Base-by-base conservation (phyloP, 2,113 vertebrate genomes). In the Pelecanoides urinatrix region DNA sequence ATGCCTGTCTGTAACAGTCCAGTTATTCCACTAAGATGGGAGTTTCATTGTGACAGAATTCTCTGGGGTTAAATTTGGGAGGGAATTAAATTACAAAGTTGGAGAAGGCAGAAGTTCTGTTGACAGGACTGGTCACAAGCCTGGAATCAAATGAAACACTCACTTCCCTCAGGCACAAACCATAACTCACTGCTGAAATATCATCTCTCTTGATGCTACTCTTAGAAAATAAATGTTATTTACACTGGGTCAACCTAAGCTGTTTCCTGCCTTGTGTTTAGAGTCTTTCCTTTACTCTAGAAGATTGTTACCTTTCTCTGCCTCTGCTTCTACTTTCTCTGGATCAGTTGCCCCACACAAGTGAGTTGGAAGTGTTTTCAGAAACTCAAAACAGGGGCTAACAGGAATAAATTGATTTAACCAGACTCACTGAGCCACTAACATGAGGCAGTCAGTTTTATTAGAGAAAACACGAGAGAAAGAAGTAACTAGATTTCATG, bases 81-180 rank as follows among this genome's bases (percentile, higher is more conserved):
- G 58, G 40, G 74, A 87, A 73, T 56, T 78, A 88, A 86, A 79
- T 93, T 79, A 86, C 25, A 19, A 79, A 88, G 70, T 50, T n/a
- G 45, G 34, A 79, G 80, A 62, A 88, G 58, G 81, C 74, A 66
- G 49, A 87, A 87, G 36, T 78, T 91, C 34, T 89, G 59, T 87
- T 91, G 96, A 90, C 78, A 85, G 74, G 27, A 76, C 50, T 87
- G 53, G 67, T 96, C 92, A 87, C 65, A 87, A 92, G 86, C 66
- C 86, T 91, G 76, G 61, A 95, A 95, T 92, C 56, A 73, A 84
- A 87, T 91, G 36, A 86, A 95, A 78, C n/a, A 34, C 65, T 91
- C 11, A 0, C 13, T 92, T 11, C 49, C 88, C 75, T 95, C 68
- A 86, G 86, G 92, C 94, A 79, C 86, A 92, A 95, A 38, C 58